These are phyloP conservation scores for Eupithecia subumbrata DNA, from an alignment of 2,888 invertebrate species.

Conservation along the genomic window DNA sequence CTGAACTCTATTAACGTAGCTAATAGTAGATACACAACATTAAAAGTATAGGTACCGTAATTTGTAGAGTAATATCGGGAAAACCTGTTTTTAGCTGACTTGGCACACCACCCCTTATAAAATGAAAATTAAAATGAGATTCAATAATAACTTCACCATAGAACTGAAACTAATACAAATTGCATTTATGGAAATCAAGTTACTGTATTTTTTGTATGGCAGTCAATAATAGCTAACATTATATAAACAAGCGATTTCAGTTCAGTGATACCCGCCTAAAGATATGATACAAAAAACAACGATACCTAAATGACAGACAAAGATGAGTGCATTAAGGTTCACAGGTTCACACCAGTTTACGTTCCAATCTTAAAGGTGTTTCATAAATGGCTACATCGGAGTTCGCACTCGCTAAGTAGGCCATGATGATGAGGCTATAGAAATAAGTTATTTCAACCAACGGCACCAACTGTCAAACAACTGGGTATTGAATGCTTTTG, in stretches of 20 bases:
- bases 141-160: not conserved
- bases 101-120: conserved; percentile 29
- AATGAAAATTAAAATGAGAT: conserved; percentile 4
- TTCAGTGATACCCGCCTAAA: not conserved
- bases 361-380: not conserved
- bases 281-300: not conserved
- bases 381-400: not conserved
- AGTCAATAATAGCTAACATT: not conserved
- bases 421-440: conserved; percentile 11
- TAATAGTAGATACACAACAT: not conserved
- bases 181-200: not conserved
- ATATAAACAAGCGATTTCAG: not conserved
- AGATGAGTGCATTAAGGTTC: not conserved
- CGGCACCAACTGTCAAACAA: conserved; percentile 9
- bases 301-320: not conserved
- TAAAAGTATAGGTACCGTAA: not conserved
- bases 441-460: conserved; percentile 12
- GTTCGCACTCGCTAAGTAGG: conserved; percentile 18
- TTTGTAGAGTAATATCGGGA: not conserved
- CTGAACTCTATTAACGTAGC: not conserved
- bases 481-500: conserved; percentile 7
- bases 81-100: not conserved
- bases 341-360: not conserved
- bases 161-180: not conserved
- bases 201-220: not conserved